Conservation (phyloP, 2,888 invertebrate genomes). For the Harmothoe impar region DNA sequence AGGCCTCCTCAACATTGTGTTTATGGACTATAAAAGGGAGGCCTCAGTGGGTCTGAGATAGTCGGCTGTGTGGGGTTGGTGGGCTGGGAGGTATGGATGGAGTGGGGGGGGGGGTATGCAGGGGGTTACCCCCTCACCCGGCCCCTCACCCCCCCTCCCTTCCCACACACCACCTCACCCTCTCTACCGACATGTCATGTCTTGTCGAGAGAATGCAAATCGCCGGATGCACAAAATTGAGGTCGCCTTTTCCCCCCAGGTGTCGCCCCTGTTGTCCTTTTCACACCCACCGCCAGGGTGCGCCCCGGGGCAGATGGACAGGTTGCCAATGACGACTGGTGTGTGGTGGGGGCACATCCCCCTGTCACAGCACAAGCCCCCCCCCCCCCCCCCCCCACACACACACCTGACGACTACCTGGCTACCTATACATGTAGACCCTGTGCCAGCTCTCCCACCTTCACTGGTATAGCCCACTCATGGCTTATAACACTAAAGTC, state of each 20-base stretch:
- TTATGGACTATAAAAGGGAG: not conserved
- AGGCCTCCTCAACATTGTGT: not conserved
- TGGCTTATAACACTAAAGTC: too few relatives aligned
- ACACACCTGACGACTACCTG: too few relatives aligned
- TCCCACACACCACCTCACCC: not conserved
- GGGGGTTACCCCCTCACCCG: not conserved
- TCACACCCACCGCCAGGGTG: constrained; percentile 38
- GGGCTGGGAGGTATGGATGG: not conserved
- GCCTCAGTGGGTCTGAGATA: not conserved
- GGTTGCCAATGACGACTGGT: constrained; percentile 38
- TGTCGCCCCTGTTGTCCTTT: constrained; percentile 53
- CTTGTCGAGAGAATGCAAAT: not conserved
- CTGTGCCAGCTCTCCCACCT: too few relatives aligned
- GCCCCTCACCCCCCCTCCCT: not conserved
- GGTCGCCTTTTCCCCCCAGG: constrained; percentile 54
- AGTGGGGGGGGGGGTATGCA: constrained; percentile 8
- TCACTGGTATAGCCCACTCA: too few relatives aligned
- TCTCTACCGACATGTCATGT: not conserved
- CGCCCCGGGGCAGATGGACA: constrained; percentile 37
- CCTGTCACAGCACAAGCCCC: not conserved
- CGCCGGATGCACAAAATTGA: constrained; percentile 29
- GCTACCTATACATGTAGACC: not conserved
- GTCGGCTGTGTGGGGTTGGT: not conserved
- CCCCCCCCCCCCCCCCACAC: too few relatives aligned
- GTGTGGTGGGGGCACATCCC: not conserved